These are phyloP conservation scores for Spodoptera exigua DNA, from an alignment of 2,888 invertebrate genomes.

Conservation along the genomic window DNA sequence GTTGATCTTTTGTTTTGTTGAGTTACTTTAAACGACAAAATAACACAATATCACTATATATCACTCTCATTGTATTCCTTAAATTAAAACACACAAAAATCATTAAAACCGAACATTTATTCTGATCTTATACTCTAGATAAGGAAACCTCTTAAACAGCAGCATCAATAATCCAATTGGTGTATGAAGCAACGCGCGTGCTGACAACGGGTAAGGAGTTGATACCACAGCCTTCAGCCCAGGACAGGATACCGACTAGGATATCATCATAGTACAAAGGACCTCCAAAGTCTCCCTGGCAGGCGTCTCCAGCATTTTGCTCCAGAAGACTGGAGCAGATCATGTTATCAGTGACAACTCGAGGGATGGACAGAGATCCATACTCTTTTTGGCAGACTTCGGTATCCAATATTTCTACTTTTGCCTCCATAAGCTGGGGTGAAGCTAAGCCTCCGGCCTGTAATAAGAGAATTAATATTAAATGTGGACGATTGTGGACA, in stretches of 20 bases:
- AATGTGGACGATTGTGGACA: too few species aligned
- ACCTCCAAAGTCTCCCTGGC: slow-evolving; percentile 85
- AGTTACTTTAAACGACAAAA: too few species aligned
- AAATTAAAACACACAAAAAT: too few species aligned
- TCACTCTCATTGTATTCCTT: too few species aligned
- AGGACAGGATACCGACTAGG: slow-evolving; percentile 82
- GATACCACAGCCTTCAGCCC: slow-evolving; percentile 81
- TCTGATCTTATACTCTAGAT: neutral
- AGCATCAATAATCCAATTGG: slow-evolving; percentile 65
- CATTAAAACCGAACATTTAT: too few species aligned
- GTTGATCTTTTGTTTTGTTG: too few species aligned
- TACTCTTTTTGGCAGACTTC: slow-evolving; percentile 28
- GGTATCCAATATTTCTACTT: slow-evolving; percentile 23
- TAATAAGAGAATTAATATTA: neutral
- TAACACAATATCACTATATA: too few species aligned
- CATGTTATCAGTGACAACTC: slow-evolving; percentile 70
- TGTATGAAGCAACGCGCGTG: slow-evolving; percentile 73
- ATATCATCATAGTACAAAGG: slow-evolving; percentile 77
- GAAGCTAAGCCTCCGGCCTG: slow-evolving; percentile 41
- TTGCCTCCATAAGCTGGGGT: slow-evolving; percentile 11
- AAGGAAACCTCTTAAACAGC: slow-evolving; percentile 39
- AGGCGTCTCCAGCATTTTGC: slow-evolving; percentile 67
- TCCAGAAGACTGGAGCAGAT: slow-evolving; percentile 72
- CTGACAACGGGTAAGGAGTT: slow-evolving; percentile 81
- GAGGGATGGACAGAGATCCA: slow-evolving; percentile 18